These are phyloP conservation scores for Drosophila lacicola DNA, from an alignment of 2,888 invertebrate genomes.

Conservation along the genomic window DNA sequence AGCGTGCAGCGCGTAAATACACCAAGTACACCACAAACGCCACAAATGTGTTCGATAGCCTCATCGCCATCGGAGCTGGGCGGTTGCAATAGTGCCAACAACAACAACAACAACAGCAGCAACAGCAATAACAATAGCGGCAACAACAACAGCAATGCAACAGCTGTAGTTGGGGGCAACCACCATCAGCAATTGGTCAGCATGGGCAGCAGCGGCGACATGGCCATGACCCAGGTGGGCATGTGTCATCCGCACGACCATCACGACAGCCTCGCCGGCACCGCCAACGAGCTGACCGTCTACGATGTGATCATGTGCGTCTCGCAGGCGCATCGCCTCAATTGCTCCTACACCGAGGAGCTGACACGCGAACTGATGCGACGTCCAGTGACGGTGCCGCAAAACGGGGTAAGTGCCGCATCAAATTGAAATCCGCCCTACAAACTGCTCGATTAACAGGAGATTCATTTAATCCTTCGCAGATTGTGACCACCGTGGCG, in stretches of 20 bases:
- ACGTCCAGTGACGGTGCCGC: slow-evolving; percentile 89
- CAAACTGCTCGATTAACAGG: background rate
- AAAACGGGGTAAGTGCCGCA: slow-evolving; percentile 80
- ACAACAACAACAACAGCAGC: slow-evolving; percentile 71
- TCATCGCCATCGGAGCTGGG: slow-evolving; percentile 84
- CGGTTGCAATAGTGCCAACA: slow-evolving; percentile 83
- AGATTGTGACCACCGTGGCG: slow-evolving; percentile 87
- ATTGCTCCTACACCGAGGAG: slow-evolving; percentile 95
- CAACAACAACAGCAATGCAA: slow-evolving; percentile 70
- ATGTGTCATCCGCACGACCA: slow-evolving; percentile 67
- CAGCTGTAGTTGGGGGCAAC: slow-evolving; percentile 71
- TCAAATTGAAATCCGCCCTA: background rate
- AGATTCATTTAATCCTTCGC: too few species aligned
- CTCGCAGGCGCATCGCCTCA: slow-evolving; percentile 93
- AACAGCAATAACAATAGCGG: slow-evolving; percentile 66
- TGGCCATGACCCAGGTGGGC: slow-evolving; percentile 63
- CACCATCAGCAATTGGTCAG: slow-evolving; percentile 69
- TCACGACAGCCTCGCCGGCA: slow-evolving; percentile 83
- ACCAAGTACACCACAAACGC: slow-evolving; percentile 86
- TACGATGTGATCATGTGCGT: slow-evolving; percentile 93
- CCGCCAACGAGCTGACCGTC: slow-evolving; percentile 88
- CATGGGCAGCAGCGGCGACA: slow-evolving; percentile 62
- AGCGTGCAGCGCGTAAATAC: slow-evolving; percentile 84
- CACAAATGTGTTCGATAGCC: slow-evolving; percentile 86
- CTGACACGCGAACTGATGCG: slow-evolving; percentile 89